A percentile compares a stretch with the other conserved stretches of the same genome.
Conservation (phyloP, 2,888 invertebrate genomes). For the Lagria hirta region DNA sequence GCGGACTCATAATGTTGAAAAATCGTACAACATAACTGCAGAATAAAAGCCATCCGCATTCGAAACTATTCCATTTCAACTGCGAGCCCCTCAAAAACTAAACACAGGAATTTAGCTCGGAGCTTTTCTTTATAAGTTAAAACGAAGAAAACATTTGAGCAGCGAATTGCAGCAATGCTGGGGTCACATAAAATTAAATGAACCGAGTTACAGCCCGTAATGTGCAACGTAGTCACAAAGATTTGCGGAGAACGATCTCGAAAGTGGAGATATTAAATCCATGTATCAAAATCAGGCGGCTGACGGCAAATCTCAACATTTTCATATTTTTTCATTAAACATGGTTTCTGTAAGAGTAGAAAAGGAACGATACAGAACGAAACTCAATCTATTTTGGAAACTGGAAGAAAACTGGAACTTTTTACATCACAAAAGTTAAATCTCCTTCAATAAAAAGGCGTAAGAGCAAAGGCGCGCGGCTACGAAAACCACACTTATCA, state of each 20-base stretch:
- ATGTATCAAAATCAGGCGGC: slow-evolving; percentile 27
- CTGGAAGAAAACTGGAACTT: slow-evolving; percentile 26
- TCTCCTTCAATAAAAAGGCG: slow-evolving; percentile 34
- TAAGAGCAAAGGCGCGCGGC: slow-evolving; percentile 33
- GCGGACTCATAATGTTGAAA: background rate
- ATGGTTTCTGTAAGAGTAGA: slow-evolving; percentile 10
- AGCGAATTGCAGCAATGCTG: slow-evolving; percentile 18
- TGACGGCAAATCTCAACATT: slow-evolving; percentile 10
- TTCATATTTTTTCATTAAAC: slow-evolving; percentile 24
- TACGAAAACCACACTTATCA: slow-evolving; percentile 45
- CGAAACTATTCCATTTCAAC: slow-evolving; percentile 17
- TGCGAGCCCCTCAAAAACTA: slow-evolving; percentile 20
- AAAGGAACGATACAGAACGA: slow-evolving; percentile 15
- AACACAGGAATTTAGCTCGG: slow-evolving; percentile 14
- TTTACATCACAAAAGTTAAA: slow-evolving; percentile 36
- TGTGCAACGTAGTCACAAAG: slow-evolving; percentile 29
- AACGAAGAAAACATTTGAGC: slow-evolving; percentile 13
- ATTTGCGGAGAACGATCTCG: slow-evolving; percentile 26
- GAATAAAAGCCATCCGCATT: slow-evolving; percentile 7
- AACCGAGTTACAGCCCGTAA: slow-evolving; percentile 26
- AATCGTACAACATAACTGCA: slow-evolving; percentile 2
- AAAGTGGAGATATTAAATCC: slow-evolving; percentile 28
- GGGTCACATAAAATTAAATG: slow-evolving; percentile 27
- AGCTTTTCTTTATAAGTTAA: slow-evolving; percentile 12
- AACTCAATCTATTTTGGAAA: slow-evolving; percentile 32